Evolutionary conservation across 2,113 vertebrate species (phyloP).

Genomic region (Peromyscus maniculatus): DNA sequence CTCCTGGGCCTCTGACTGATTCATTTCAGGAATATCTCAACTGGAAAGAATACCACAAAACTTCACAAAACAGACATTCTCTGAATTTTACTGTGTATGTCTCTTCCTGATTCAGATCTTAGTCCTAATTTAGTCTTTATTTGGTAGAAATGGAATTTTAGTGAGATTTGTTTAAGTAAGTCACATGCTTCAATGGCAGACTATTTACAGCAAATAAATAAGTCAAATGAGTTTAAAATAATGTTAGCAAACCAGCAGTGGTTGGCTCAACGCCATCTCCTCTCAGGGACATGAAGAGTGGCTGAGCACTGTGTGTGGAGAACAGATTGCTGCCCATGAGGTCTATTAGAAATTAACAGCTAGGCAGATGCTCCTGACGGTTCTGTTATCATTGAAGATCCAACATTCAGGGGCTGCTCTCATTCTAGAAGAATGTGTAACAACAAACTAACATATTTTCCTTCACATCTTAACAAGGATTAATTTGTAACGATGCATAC

Average conservation of each 20-base stretch:
- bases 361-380: constrained; percentile 62
- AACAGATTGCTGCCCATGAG: constrained; percentile 49
- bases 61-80: not conserved
- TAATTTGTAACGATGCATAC: constrained; percentile 7
- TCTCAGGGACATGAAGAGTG: not conserved
- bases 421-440: constrained; percentile 42
- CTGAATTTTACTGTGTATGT: not conserved
- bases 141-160: not conserved
- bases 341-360: constrained; percentile 51
- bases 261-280: constrained; percentile 19
- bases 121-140: not conserved
- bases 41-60: constrained; percentile 5
- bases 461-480: constrained; percentile 28
- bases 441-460: constrained; percentile 26
- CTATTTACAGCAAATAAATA: not conserved
- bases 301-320: not conserved
- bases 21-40: not conserved
- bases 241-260: not conserved
- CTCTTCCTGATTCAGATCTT: constrained; percentile 21
- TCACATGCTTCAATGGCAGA: constrained; percentile 16
- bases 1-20: not conserved
- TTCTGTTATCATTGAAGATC: constrained; percentile 44
- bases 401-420: constrained; percentile 51
- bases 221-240: constrained; percentile 55
- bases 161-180: not conserved